phyloP scores from a whole-genome alignment of 2,888 invertebrate genomes.

The Nomada ferruginata region DNA sequence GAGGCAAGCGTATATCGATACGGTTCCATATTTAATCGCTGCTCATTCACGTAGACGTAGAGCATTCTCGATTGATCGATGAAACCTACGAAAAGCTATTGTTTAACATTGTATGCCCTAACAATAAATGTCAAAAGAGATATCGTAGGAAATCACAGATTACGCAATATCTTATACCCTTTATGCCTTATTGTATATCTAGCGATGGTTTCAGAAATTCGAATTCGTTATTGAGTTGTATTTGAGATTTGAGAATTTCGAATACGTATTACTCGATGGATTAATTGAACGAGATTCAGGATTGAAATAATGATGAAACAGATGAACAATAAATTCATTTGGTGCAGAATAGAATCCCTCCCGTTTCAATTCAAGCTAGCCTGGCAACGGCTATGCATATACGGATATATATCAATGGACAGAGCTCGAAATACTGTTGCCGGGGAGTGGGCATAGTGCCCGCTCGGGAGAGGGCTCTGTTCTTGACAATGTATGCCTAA shows the following conservation, averaged over 20 bases:
- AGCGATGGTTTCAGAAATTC: neutral
- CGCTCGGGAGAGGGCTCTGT: conserved; percentile 40
- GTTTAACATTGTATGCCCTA: too few relatives aligned
- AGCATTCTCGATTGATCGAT: conserved; percentile 2
- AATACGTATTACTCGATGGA: too few relatives aligned
- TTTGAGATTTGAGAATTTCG: neutral
- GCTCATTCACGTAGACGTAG: conserved; percentile 6
- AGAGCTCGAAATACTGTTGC: conserved; percentile 74
- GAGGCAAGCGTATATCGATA: neutral
- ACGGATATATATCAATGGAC: conserved; percentile 19
- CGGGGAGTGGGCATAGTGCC: conserved; percentile 76
- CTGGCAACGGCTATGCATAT: neutral
- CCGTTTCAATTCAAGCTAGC: neutral
- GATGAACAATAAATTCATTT: neutral
- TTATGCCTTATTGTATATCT: too few relatives aligned
- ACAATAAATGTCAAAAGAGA: neutral
- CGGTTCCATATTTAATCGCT: conserved; percentile 31
- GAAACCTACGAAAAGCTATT: neutral
- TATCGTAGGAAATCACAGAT: too few relatives aligned
- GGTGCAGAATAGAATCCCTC: neutral
- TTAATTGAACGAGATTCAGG: neutral
- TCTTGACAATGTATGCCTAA: conserved; percentile 40
- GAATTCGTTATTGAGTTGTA: too few relatives aligned
- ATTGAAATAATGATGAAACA: neutral
- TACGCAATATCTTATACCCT: too few relatives aligned